Base-by-base conservation (phyloP, 2,888 invertebrate genomes). In the Mythimna vitellina region DNA sequence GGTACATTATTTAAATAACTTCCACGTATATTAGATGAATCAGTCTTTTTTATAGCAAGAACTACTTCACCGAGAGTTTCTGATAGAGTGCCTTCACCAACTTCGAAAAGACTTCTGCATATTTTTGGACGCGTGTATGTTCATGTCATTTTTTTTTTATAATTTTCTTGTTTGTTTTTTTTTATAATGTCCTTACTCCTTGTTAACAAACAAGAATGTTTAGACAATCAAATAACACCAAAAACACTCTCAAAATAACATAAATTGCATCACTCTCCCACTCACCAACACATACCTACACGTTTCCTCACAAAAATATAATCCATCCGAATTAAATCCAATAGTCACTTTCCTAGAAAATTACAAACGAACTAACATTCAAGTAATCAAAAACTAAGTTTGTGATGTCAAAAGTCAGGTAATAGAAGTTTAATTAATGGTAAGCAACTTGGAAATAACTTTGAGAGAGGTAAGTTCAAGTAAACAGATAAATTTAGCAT, bases 351-450 rank as follows among this genome's bases (percentile, higher is more conserved):
- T 38, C 70, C 32, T 6, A 69, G 77, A 62, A 71, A 46, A 78
- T 80, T 71, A 76, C 66, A 79, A 76, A 61, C 62, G 54, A 68
- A 74, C 57, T 62, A 65, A 79, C 70, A 70, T 63, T 70, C 17
- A 79, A 78, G 80, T 66, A 64, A 78, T 80, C 65, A 80, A 54
- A 78, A 75, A 70, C 70, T 63, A 80, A 80, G 57, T 79, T 67
- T 10, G 32, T 71, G 42, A 76, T 38, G 62, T 79, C 70, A 70
- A 14, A 51, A 62, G 71, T 68, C 60, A 67, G 65, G 49, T 61
- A 67, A 12, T 29, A 70, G 38, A 80, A 75, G 61, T 80, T 79
- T 80, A 79, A 79, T 80, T 79, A 79, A 80, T 70, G 80, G 64
- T 65, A 80, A 54, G 71, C 57, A 76, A 70, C 60, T 76, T 65